These are phyloP conservation scores for Acanthosepion lycidas DNA, from an alignment of 2,888 invertebrate genomes.

Conservation along the genomic window DNA sequence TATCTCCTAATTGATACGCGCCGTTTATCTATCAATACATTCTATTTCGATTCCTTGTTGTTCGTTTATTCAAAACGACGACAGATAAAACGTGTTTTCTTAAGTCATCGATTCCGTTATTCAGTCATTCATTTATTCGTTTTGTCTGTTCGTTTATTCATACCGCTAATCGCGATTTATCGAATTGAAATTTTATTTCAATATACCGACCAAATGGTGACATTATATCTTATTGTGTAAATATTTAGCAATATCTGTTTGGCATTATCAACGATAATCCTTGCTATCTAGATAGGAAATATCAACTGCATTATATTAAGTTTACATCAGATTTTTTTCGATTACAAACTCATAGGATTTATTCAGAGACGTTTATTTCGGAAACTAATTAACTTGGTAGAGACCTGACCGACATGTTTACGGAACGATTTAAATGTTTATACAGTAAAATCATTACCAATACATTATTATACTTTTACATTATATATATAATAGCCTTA, in stretches of 20 bases:
- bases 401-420: no score
- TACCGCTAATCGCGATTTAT: neutral
- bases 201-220: neutral
- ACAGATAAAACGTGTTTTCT: neutral
- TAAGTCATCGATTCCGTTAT: neutral
- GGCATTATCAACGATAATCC: neutral
- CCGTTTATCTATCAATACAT: neutral
- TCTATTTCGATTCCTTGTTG: neutral
- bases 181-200: neutral
- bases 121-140: neutral
- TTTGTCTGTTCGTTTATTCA: neutral
- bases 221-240: neutral
- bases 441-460: no score
- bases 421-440: no score
- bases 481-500: no score
- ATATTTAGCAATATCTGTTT: neutral
- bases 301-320: neutral
- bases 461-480: no score
- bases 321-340: neutral
- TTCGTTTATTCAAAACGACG: neutral
- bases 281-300: neutral
- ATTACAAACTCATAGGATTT: neutral
- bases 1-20: no score
- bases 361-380: neutral
- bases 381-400: neutral